Percentiles rank a stretch among this genome's conserved stretches.
Conservation (phyloP, 2,113 vertebrate genomes). For the Crocuta crocuta region DNA sequence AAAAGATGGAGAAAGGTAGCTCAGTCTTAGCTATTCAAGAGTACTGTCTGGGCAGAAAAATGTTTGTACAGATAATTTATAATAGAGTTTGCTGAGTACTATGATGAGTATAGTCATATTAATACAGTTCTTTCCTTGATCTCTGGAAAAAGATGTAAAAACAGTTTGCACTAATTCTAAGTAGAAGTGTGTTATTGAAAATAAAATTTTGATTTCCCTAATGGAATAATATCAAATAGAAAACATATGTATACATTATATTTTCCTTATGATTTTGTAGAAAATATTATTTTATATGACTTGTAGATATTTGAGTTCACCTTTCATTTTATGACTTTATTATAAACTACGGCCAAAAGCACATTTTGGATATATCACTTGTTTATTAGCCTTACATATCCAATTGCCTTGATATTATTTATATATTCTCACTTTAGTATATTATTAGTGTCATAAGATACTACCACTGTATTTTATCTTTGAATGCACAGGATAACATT, state of each 20-base stretch:
- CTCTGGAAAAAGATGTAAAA: not conserved
- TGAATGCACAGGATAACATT: conserved; percentile 7
- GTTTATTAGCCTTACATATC: conserved; percentile 26
- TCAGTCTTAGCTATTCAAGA: not conserved
- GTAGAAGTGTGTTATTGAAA: conserved; percentile 51
- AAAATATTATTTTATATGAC: conserved; percentile 9
- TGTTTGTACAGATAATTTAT: not conserved
- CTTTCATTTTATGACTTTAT: conserved; percentile 35
- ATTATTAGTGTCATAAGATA: not conserved
- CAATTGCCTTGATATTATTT: not conserved
- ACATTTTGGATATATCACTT: conserved; percentile 37
- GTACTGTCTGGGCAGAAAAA: not conserved
- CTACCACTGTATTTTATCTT: conserved; percentile 28
- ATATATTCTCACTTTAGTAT: not conserved
- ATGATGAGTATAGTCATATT: not conserved
- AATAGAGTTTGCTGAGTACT: not conserved
- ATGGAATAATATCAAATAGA: not conserved
- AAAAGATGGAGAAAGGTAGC: not conserved
- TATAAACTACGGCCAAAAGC: conserved; percentile 8
- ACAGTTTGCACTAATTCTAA: conserved; percentile 36
- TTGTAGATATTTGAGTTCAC: conserved; percentile 27
- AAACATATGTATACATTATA: not conserved
- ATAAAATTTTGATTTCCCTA: conserved; percentile 14
- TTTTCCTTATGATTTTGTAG: conserved; percentile 41
- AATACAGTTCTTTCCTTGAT: conserved; percentile 29